phyloP scores from a whole-genome alignment of 2,797 vertebrate species.

The Sorex maritimensis region DNA sequence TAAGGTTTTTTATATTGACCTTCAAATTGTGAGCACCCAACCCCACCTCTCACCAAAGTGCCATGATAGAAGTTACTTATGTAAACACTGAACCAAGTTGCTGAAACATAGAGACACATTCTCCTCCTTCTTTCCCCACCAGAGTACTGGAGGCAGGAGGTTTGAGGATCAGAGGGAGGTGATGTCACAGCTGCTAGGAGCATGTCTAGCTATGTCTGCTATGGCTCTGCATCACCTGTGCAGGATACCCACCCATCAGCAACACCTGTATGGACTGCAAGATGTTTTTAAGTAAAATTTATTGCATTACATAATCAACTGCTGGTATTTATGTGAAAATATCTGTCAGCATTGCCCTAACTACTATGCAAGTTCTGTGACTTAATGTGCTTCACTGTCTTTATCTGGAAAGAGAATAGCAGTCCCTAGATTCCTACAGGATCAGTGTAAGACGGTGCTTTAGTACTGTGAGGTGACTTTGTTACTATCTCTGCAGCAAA shows the following conservation, averaged over 20 bases:
- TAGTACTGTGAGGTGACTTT: not conserved
- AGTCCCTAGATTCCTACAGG: not conserved
- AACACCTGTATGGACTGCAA: not conserved
- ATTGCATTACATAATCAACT: not conserved
- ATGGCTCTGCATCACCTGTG: not conserved
- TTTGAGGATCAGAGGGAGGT: not conserved
- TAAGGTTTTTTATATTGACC: too few relatives aligned
- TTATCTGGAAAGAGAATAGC: slow-evolving; percentile 30
- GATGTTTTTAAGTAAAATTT: not conserved
- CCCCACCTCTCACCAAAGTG: too few relatives aligned
- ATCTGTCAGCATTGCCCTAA: not conserved
- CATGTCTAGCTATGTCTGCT: not conserved
- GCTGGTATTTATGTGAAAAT: not conserved
- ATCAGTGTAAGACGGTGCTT: slow-evolving; percentile 6
- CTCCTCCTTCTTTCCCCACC: not conserved
- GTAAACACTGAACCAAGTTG: not conserved
- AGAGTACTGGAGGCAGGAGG: not conserved
- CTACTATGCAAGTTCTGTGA: not conserved
- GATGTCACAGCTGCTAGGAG: not conserved
- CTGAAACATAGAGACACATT: not conserved
- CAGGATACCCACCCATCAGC: not conserved
- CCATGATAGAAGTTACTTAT: too few relatives aligned
- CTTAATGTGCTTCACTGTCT: not conserved
- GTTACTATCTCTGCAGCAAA: slow-evolving; percentile 44
- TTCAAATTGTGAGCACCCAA: too few relatives aligned